These are phyloP conservation scores for Orthosia gracilis DNA, from an alignment of 2,888 invertebrate species.

Conservation along the genomic window DNA sequence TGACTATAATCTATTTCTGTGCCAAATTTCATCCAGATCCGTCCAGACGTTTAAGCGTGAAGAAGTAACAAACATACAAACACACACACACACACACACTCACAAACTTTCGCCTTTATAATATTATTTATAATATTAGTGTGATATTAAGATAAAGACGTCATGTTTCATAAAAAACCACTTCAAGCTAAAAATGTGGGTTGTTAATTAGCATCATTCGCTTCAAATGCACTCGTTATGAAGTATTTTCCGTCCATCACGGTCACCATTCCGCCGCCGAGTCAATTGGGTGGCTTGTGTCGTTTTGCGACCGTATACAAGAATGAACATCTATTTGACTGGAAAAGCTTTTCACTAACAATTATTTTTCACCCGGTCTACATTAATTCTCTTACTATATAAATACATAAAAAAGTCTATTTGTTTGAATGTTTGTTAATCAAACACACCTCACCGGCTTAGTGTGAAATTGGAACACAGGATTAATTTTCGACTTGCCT, in stretches of 20 bases:
- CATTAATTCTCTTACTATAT: neutral
- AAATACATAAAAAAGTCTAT: neutral
- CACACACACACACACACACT: too few relatives aligned
- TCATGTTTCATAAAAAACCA: neutral
- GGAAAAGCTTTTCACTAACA: neutral
- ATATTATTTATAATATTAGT: too few relatives aligned
- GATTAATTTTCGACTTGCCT: neutral
- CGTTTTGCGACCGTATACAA: constrained; percentile 7
- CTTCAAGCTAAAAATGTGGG: constrained; percentile 23
- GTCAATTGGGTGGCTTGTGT: constrained; percentile 37
- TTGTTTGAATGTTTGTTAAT: neutral
- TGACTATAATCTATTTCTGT: too few relatives aligned
- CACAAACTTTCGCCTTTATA: too few relatives aligned
- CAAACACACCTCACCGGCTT: neutral
- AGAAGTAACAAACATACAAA: too few relatives aligned
- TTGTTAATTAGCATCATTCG: constrained; percentile 51
- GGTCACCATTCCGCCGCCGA: constrained; percentile 60
- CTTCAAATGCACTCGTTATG: constrained; percentile 52
- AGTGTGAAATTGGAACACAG: neutral
- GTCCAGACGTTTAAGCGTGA: too few relatives aligned
- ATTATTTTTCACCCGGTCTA: neutral
- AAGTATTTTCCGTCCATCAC: constrained; percentile 76
- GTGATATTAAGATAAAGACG: neutral
- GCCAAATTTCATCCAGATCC: too few relatives aligned
- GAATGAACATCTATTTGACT: constrained; percentile 9